Percentiles rank a stretch among this genome's conserved stretches.
phyloP scores from a whole-genome alignment of 2,113 vertebrate species.

The Beaufortia kweichowensis region DNA sequence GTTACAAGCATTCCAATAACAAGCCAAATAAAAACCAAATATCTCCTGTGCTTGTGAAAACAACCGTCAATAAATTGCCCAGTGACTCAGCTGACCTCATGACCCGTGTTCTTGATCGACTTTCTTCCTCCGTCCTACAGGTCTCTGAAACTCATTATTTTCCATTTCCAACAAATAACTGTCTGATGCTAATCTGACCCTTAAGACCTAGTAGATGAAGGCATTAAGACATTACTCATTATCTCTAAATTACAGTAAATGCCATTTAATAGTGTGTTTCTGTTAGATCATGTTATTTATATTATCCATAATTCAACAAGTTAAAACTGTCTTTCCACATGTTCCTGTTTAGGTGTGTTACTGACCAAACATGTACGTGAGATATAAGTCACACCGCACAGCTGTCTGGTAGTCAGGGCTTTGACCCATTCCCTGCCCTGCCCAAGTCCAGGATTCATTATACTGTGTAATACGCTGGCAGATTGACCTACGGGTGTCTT shows the following conservation, averaged over 20 bases:
- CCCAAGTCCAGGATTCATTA: conserved; percentile 16
- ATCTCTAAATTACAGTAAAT: too few species aligned
- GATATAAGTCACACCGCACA: background rate
- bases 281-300: too few species aligned
- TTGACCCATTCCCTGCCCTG: background rate
- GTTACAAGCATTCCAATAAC: conserved; percentile 30
- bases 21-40: conserved; percentile 46
- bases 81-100: conserved; percentile 26
- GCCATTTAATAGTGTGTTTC: too few species aligned
- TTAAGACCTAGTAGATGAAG: too few species aligned
- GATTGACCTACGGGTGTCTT: conserved; percentile 25
- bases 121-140: background rate
- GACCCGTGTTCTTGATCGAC: background rate
- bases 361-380: conserved; percentile 3
- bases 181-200: too few species aligned
- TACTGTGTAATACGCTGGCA: conserved; percentile 6
- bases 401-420: conserved; percentile 2
- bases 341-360: background rate
- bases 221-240: too few species aligned
- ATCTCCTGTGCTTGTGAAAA: conserved; percentile 63
- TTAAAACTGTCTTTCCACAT: background rate
- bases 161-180: too few species aligned
- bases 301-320: too few species aligned
- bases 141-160: background rate
- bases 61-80: conserved; percentile 71